Evolutionary conservation across 2,888 invertebrate species (phyloP).

Genomic region (Pelosia muscerda): DNA sequence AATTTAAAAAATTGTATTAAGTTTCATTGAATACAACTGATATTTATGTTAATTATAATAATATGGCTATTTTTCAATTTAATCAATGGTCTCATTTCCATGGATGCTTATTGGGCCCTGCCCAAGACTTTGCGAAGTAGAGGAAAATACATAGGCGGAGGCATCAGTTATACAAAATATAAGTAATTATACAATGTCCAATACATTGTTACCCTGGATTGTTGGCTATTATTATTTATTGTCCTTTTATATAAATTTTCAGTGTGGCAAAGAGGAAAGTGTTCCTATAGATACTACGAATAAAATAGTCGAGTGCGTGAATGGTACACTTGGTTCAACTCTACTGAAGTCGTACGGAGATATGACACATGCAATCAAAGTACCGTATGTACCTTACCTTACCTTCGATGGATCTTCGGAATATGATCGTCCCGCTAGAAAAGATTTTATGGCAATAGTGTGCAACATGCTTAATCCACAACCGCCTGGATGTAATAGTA

Average conservation of each 20-base stretch:
- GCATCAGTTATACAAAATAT: too few relatives aligned
- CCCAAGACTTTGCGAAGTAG: too few relatives aligned
- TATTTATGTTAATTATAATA: too few relatives aligned
- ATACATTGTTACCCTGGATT: too few relatives aligned
- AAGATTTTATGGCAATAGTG: neutral
- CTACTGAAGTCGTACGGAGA: slow-evolving; percentile 8
- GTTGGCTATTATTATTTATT: neutral
- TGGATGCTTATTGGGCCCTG: too few relatives aligned
- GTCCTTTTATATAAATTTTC: neutral
- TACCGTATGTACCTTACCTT: slow-evolving; percentile 2
- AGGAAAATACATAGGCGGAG: too few relatives aligned
- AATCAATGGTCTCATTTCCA: too few relatives aligned
- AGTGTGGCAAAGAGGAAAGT: neutral
- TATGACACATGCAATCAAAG: neutral
- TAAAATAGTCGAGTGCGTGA: neutral
- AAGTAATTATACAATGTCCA: too few relatives aligned
- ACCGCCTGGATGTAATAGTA: neutral
- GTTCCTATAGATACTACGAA: neutral
- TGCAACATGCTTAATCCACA: slow-evolving; percentile 3
- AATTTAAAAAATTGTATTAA: too few relatives aligned
- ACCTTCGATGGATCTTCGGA: neutral
- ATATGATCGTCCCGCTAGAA: neutral
- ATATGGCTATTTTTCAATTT: too few relatives aligned
- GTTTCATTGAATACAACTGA: too few relatives aligned
- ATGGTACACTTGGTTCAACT: neutral